These are phyloP conservation scores for Drosophila asahinai DNA, from an alignment of 1,140 invertebrate genomes.

Conservation along the genomic window DNA sequence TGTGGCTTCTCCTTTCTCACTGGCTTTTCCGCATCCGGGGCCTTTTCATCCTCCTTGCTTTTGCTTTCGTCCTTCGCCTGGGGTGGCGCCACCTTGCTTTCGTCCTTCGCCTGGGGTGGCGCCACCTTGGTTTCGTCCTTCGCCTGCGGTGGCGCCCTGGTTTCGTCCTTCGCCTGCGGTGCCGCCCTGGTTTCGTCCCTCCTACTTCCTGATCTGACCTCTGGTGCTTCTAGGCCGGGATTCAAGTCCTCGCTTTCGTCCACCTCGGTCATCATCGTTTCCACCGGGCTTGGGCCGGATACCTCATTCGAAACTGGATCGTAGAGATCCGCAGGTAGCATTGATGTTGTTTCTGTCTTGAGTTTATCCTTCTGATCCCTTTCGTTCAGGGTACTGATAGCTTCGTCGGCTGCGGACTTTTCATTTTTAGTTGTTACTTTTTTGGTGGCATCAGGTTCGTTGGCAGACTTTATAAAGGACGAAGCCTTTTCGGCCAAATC, in stretches of 20 bases:
- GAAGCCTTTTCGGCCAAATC: slow-evolving; percentile 9
- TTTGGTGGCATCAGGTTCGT: background rate
- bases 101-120: no score
- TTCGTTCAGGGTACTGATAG: background rate
- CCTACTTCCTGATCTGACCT: background rate
- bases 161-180: background rate
- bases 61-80: background rate
- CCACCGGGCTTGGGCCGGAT: background rate
- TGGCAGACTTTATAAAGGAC: slow-evolving; percentile 1
- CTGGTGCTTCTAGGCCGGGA: background rate
- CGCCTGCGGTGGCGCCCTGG: no score
- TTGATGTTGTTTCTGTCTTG: background rate
- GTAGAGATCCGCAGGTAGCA: slow-evolving; percentile 17
- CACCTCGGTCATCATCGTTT: background rate
- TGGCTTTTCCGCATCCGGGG: no score
- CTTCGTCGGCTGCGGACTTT: background rate
- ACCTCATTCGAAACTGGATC: slow-evolving; percentile 15
- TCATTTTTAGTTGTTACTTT: background rate
- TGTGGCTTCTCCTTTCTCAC: slow-evolving; percentile 1
- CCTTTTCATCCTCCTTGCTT: background rate
- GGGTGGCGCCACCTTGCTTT: background rate
- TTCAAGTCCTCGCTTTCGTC: slow-evolving; percentile 1
- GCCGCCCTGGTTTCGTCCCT: background rate
- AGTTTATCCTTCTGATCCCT: background rate
- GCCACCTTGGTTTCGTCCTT: background rate